Base-by-base conservation (phyloP, 2,888 invertebrate species). In the Acleris sparsana region DNA sequence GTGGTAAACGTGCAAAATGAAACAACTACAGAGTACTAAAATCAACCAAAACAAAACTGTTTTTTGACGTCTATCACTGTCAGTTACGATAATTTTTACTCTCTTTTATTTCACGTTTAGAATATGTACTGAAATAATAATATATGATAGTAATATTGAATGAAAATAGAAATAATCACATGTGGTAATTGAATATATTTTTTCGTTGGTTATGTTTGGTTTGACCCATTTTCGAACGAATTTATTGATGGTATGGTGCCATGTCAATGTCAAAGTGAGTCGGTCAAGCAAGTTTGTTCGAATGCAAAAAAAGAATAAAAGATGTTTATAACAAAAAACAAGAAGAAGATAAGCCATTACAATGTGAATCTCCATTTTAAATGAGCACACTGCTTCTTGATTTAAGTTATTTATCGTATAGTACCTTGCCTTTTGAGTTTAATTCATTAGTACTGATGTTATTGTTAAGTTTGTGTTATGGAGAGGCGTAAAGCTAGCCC, bases 401-500 rank as follows among this genome's bases (percentile, higher is more conserved):
- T 5, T 43, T 13, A 9, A 33, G 44, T 52, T 16, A 5, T 44
- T 49, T 22, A 17, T 25, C 16, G 29, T 16, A 20, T 17, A 44
- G 20, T 49, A 13, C 11, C 13, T 59, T 43, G 53, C 20, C 25
- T 25, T 29, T 33, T 13, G 43, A 20, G 17, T 59, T 58, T 63
- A 44, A 67, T 53, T 63, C 59, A 59, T 62, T 17, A 9, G 48
- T 58, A 49, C 25, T 56, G 3, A 55, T 60, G 49, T 46, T 60
- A 18, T 65, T 52, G 46, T 52, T 52, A 22, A 52, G 33, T 57
- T 56, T 33, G 13, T 39, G 58, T 18, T 11, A 79, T 80, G 81
- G 79, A 80, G 70, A 73, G 80, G 69, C 79, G 86, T 44, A 86
- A 86, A 76, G 86, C 86, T 39, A 86, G 86, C 52, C 86, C 85